These are phyloP conservation scores for Sebastes hopkinsi DNA, from an alignment of 2,797 vertebrate species.

Conservation along the genomic window DNA sequence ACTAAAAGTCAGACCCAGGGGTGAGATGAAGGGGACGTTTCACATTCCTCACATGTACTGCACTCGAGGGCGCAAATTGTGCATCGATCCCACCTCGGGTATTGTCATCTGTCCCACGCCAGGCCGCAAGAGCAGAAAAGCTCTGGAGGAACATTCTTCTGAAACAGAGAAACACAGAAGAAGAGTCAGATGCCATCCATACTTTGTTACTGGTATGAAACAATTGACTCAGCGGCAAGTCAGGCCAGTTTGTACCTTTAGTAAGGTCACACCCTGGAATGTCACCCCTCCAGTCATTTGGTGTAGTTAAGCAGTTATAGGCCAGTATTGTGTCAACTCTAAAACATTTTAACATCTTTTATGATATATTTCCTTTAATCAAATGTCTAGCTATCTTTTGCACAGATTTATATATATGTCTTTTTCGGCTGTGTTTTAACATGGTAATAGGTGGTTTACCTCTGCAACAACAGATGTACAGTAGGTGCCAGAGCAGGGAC, in stretches of 20 bases:
- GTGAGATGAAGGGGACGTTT: not conserved
- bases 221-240: not conserved
- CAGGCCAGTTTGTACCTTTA: not conserved
- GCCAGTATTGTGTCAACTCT: not conserved
- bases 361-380: not conserved
- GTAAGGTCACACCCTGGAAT: not conserved
- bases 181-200: not conserved
- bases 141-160: not conserved
- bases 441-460: not conserved
- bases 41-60: constrained; percentile 13
- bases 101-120: not conserved
- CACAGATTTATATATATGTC: not conserved
- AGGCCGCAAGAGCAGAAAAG: not conserved
- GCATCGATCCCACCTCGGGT: not conserved
- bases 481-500: constrained; percentile 2
- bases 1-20: not conserved
- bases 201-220: not conserved
- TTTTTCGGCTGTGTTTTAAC: not conserved
- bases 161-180: not conserved
- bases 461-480: not conserved
- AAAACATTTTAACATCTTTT: not conserved
- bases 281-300: not conserved
- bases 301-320: not conserved
- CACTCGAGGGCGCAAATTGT: not conserved
- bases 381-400: not conserved